Evolutionary conservation across 1,140 invertebrate species (phyloP), one percentile per base, ranked within the genome.

Genomic region (Drosophila sulfurigaster): DNA sequence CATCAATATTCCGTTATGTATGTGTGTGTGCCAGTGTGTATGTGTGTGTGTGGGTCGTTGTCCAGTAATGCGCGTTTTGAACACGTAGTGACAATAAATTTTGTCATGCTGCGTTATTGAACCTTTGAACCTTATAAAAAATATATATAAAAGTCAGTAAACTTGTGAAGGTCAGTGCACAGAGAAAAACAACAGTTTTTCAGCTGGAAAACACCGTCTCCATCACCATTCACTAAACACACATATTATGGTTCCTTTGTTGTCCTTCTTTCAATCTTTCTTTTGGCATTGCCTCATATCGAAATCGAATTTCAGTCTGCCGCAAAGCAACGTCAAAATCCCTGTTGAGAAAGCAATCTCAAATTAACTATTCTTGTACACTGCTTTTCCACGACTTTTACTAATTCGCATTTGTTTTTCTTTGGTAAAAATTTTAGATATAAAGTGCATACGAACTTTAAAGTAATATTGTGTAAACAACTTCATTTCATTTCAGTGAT

Each of bases 81-180:
- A 70, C 76, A 82, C 82, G 82, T 87, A 78, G 79, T 72, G 72
- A 78, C 73, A 71, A 87, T 82, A 87, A 87, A 87, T 87, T 80
- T 80, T 62, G 62, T 71, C 79, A 78, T 87, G 69, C 76, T 82
- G 82, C 51, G 79, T 77, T 86, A 82, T 87, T 79, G 79, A 86
- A 81, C 82, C 76, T 81, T 79, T 87, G 76, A 87, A 87, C 75
- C 71, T 79, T 87, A 82, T 82, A 72, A 73, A 82, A 82, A 25
- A 25, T 25, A 76, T 87, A 67, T 79, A 79, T 69, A 79, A 86
- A 82, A 82, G 79, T 82, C 82, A 82, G 71, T 82, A 69, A 81
- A 86, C 79, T 69, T 66, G 49, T 76, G 64, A 87, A 86, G 75
- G 82, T 77, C 72, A 81, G 45, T 74, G 67, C 51, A 63, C 58